Evolutionary conservation across 1,140 invertebrate genomes (phyloP).

Genomic region (Drosophila hydei): DNA sequence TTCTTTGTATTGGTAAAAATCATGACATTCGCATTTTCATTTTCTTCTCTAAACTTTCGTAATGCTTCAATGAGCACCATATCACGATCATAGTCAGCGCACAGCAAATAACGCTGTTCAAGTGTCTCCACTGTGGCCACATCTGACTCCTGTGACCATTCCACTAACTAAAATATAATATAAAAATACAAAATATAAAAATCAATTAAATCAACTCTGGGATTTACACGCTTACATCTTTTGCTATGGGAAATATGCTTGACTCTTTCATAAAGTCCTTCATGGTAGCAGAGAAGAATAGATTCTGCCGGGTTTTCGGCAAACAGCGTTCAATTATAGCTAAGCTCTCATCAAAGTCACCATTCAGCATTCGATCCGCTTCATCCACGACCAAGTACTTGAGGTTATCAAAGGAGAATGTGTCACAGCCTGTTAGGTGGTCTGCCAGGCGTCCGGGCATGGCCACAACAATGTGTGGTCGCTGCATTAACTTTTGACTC

Average conservation of each 20-base stretch:
- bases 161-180: slow-evolving; percentile 55
- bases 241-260: slow-evolving; percentile 78
- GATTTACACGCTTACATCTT: slow-evolving; percentile 55
- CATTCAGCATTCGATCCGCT: slow-evolving; percentile 93
- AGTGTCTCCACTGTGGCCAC: slow-evolving; percentile 93
- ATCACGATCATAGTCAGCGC: slow-evolving; percentile 95
- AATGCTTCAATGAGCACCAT: slow-evolving; percentile 96
- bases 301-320: slow-evolving; percentile 92
- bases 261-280: slow-evolving; percentile 89
- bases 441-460: slow-evolving; percentile 96
- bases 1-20: slow-evolving; percentile 98
- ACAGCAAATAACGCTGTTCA: slow-evolving; percentile 95
- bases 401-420: slow-evolving; percentile 91
- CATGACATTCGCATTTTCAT: slow-evolving; percentile 92
- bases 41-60: slow-evolving; percentile 89
- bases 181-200: background rate
- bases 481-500: slow-evolving; percentile 92
- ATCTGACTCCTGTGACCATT: slow-evolving; percentile 87
- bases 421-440: slow-evolving; percentile 93
- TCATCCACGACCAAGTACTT: slow-evolving; percentile 96
- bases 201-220: too few species aligned
- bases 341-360: slow-evolving; percentile 92
- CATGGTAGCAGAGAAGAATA: slow-evolving; percentile 98
- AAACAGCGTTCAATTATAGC: slow-evolving; percentile 92
- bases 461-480: slow-evolving; percentile 97